phyloP scores from a whole-genome alignment of 92 coral and sea anemone genomes.

The Scolanthus callimorphus region DNA sequence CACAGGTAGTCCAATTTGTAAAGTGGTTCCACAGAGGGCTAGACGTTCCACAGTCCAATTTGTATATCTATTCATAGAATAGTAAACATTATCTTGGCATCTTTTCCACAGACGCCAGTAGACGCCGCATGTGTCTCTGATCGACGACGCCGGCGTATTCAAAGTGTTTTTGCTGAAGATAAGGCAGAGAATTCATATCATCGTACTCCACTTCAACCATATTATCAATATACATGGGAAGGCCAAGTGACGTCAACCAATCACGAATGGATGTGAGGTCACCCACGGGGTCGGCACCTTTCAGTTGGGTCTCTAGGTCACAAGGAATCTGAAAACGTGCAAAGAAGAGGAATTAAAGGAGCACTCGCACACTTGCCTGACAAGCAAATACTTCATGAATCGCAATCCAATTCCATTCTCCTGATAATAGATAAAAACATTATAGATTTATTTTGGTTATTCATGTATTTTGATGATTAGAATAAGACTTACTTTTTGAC shows the following conservation, averaged over 20 bases:
- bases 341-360: too few species aligned
- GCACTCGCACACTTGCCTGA: too few species aligned
- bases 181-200: constrained; percentile 72
- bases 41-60: too few species aligned
- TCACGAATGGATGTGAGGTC: constrained; percentile 54
- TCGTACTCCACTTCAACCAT: constrained; percentile 81
- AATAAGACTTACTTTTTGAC: too few species aligned
- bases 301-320: constrained; percentile 45
- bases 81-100: constrained; percentile 40
- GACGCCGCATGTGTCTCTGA: constrained; percentile 80
- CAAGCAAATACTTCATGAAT: too few species aligned
- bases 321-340: constrained; percentile 76
- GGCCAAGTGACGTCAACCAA: constrained; percentile 85
- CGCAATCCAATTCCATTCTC: too few species aligned
- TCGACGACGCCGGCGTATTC: constrained; percentile 83
- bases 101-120: constrained; percentile 65
- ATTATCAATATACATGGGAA: constrained; percentile 87
- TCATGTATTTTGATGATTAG: too few species aligned
- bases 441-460: too few species aligned
- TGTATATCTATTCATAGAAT: constrained; percentile 6
- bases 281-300: constrained; percentile 62
- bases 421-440: too few species aligned
- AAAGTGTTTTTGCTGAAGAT: constrained; percentile 81
- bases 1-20: too few species aligned
- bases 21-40: too few species aligned